Evolutionary conservation across 2,797 vertebrate genomes (phyloP), one percentile per base, ranked within the genome.

Genomic region (Nannoperca obscura): DNA sequence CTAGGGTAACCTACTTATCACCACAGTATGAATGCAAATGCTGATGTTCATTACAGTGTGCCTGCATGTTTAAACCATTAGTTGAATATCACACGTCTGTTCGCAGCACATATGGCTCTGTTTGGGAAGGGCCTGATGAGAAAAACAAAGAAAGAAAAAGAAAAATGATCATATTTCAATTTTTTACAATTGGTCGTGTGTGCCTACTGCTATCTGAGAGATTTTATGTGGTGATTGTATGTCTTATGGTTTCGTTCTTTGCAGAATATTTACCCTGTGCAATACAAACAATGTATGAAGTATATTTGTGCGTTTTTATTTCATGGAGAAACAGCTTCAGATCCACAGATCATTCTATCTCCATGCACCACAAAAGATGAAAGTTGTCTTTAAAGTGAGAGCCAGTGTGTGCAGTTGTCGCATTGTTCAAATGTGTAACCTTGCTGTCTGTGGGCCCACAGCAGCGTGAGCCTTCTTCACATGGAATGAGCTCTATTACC

Each of bases 1-100:
- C 91, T 82, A 66, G 87, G 84, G 53, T 91, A 94, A 92, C 93
- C 94, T 92, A 94, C 86, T 94, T 94, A 90, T 90, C 91, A 82
- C 86, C 72, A 57, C 86, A 73, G 76, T 88, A 67, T 86, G 76
- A 91, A 91, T 94, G 81, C 86, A 89, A 93, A 94, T 87, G 78
- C 79, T 76, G 80, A 83, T 90, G 92, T 92, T 92, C 90, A 86
- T 92, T 91, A 83, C 77, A 76, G 69, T 82, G 79, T 58, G 85
- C 80, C 68, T 62, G 65, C 82, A 89, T 92, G 86, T 92, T 91
- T 90, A 85, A 92, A 91, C 93, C 85, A 89, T 90, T 79, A 82
- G 85, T 82, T 75, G 58, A 87, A 82, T 90, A 84, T 71, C 76
- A 80, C 55, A 80, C 42, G 69, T 83, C 83, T 82, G 71, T 73